Conservation (phyloP, 2,113 vertebrate genomes). For the Polyodon spathula region DNA sequence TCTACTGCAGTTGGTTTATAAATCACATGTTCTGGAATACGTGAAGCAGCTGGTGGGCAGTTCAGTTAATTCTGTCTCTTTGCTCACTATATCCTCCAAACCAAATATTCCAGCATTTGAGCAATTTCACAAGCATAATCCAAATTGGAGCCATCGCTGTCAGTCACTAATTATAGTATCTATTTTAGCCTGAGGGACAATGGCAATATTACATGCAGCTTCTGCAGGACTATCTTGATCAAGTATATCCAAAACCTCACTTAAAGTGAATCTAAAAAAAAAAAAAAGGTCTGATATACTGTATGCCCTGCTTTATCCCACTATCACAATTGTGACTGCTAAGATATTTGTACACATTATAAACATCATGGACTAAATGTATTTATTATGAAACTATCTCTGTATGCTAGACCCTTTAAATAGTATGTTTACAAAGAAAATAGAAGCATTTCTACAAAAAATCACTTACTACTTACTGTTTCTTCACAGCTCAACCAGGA, state of each 20-base stretch:
- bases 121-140: conserved; percentile 1
- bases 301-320: conserved; percentile 1
- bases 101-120: neutral
- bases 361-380: too few relatives aligned
- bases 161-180: conserved; percentile 4
- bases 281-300: neutral
- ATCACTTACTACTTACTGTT: too few relatives aligned
- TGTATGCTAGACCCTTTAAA: too few relatives aligned
- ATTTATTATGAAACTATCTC: too few relatives aligned
- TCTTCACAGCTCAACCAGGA: too few relatives aligned
- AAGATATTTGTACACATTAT: too few relatives aligned
- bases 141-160: conserved; percentile 3
- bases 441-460: too few relatives aligned
- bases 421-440: too few relatives aligned
- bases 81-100: neutral
- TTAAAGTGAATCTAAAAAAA: neutral
- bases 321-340: too few relatives aligned
- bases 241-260: conserved; percentile 4
- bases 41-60: neutral
- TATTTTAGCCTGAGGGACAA: conserved; percentile 4
- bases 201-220: neutral
- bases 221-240: neutral
- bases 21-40: neutral
- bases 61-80: neutral
- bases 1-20: neutral